Evolutionary conservation across 2,888 invertebrate genomes (phyloP).

Genomic region (Tenthredo livida): DNA sequence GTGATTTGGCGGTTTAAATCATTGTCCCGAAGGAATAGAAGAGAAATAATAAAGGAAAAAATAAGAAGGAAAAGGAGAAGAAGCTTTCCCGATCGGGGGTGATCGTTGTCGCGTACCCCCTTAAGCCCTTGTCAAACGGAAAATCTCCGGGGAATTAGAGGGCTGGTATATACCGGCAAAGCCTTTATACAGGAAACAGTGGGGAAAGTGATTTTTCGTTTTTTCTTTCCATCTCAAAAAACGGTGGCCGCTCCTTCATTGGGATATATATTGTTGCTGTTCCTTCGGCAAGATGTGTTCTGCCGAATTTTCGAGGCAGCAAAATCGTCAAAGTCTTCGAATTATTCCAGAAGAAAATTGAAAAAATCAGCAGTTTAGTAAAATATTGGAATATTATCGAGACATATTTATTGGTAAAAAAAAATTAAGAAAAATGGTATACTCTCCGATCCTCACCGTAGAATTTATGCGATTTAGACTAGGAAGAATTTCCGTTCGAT

Average conservation of each 20-base stretch:
- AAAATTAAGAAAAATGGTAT: no score
- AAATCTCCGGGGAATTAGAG: slow-evolving; percentile 27
- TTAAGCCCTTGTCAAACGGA: slow-evolving; percentile 27
- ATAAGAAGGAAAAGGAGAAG: background rate
- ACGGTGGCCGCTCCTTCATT: background rate
- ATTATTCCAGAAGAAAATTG: background rate
- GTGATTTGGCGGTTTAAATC: background rate
- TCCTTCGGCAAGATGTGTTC: background rate
- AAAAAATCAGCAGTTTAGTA: no score
- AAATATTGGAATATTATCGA: no score
- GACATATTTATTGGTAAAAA: no score
- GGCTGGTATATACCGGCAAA: background rate
- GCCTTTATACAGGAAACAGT: background rate
- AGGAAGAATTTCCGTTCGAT: background rate
- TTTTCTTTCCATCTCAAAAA: background rate
- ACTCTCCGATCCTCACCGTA: no score
- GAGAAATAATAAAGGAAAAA: background rate
- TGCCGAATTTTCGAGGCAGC: background rate
- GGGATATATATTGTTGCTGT: background rate
- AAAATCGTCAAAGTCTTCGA: background rate
- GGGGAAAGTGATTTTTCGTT: background rate
- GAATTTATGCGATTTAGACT: background rate
- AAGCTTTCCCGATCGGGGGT: background rate
- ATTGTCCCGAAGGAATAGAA: background rate
- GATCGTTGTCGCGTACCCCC: slow-evolving; percentile 30